Percentiles rank a stretch among this genome's conserved stretches.
These are phyloP conservation scores for Grus americana DNA, from an alignment of 2,113 vertebrate species.

Conservation along the genomic window DNA sequence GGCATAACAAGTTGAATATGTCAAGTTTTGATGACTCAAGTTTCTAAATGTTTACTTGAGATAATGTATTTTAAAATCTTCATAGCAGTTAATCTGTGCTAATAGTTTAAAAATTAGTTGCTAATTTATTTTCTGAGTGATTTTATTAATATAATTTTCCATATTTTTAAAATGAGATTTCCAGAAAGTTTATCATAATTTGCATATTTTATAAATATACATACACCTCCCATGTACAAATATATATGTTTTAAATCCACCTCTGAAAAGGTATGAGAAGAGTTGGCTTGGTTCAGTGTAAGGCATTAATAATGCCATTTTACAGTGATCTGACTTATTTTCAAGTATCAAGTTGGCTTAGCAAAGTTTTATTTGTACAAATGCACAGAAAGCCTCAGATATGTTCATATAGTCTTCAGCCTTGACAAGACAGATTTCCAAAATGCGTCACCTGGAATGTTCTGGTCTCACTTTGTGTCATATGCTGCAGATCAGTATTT, in stretches of 20 bases:
- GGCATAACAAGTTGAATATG: neutral
- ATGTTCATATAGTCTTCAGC: neutral
- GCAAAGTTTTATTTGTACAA: neutral
- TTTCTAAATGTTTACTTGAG: neutral
- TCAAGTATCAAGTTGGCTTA: neutral
- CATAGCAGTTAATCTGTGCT: neutral
- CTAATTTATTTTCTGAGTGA: neutral
- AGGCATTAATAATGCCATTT: neutral
- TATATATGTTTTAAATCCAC: rapidly evolving
- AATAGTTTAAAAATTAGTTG: neutral
- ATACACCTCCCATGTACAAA: neutral
- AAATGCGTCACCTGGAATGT: neutral
- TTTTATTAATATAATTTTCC: neutral
- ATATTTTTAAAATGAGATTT: neutral
- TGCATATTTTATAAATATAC: neutral
- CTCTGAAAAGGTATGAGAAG: neutral
- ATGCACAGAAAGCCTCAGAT: neutral
- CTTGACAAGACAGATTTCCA: neutral
- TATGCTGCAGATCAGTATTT: neutral
- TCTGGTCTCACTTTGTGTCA: neutral
- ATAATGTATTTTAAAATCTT: neutral
- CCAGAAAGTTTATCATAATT: neutral
- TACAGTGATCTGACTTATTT: neutral
- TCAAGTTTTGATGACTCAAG: neutral
- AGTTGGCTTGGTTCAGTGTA: neutral